Conservation (phyloP, 2,888 invertebrate genomes). For the Bursaphelenchus okinawaensis region DNA sequence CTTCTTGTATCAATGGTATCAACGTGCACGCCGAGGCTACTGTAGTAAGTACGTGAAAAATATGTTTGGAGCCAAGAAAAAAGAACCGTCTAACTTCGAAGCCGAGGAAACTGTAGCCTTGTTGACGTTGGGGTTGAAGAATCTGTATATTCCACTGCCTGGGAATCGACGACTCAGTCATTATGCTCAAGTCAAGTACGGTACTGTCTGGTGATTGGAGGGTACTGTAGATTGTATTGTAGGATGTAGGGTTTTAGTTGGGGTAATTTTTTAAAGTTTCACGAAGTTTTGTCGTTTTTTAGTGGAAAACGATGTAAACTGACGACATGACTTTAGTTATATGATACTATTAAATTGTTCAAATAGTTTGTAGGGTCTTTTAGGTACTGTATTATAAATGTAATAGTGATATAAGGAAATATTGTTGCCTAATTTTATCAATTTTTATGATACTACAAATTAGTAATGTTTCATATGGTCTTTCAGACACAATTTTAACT, state of each 20-base stretch:
- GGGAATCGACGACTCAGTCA: neutral
- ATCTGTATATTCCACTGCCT: slow-evolving; percentile 9
- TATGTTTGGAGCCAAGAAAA: slow-evolving; percentile 16
- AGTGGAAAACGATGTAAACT: too few relatives aligned
- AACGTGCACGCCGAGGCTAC: slow-evolving; percentile 11
- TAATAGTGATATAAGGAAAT: too few relatives aligned
- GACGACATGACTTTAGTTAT: too few relatives aligned
- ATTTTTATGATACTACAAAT: too few relatives aligned
- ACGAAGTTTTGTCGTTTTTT: neutral
- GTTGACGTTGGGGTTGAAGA: slow-evolving; percentile 26
- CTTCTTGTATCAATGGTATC: slow-evolving; percentile 21
- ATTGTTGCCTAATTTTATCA: too few relatives aligned
- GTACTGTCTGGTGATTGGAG: slow-evolving; percentile 3
- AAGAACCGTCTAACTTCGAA: slow-evolving; percentile 11
- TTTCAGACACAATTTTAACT: too few relatives aligned
- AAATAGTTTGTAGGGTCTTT: too few relatives aligned
- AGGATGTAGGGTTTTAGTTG: neutral
- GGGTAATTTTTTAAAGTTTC: neutral
- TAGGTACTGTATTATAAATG: too few relatives aligned
- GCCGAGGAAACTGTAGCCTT: slow-evolving; percentile 33
- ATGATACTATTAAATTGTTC: too few relatives aligned
- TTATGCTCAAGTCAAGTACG: neutral
- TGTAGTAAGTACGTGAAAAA: slow-evolving; percentile 13
- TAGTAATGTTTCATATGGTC: too few relatives aligned
- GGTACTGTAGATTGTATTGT: too few relatives aligned